These are phyloP conservation scores for Eptatretus burgeri DNA, from an alignment of 2,113 vertebrate species.

Conservation along the genomic window DNA sequence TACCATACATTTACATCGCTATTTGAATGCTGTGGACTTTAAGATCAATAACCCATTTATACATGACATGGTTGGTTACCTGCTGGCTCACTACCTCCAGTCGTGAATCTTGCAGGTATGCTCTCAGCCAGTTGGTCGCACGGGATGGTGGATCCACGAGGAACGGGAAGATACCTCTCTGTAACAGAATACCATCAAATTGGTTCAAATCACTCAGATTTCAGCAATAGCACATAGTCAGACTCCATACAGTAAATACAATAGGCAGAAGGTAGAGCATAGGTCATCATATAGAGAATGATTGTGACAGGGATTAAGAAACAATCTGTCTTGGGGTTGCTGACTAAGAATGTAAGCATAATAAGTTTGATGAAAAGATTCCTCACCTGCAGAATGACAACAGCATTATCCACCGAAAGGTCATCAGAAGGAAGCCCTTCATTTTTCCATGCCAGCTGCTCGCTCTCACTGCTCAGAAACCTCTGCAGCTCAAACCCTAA, in stretches of 20 bases:
- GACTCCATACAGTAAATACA: not conserved
- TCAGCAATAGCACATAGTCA: no score
- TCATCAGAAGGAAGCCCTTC: conserved; percentile 88
- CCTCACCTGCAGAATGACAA: conserved; percentile 77
- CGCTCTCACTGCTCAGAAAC: conserved; percentile 78
- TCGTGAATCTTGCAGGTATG: conserved; percentile 44
- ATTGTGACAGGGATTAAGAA: not conserved
- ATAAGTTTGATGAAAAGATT: not conserved
- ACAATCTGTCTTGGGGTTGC: not conserved
- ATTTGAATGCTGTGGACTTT: no score
- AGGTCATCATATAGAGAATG: not conserved
- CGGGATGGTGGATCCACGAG: conserved; percentile 69
- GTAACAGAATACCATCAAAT: not conserved
- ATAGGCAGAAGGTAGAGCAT: not conserved
- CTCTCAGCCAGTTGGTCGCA: conserved; percentile 65
- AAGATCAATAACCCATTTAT: no score
- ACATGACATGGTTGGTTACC: conserved; percentile 16
- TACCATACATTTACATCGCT: no score
- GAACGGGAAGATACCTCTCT: conserved; percentile 71
- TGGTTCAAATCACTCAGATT: no score
- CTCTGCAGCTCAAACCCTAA: conserved; percentile 54
- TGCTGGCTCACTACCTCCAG: conserved; percentile 81
- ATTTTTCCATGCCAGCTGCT: conserved; percentile 88
- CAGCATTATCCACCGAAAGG: conserved; percentile 78
- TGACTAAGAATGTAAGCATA: not conserved